phyloP scores from a whole-genome alignment of 1,140 invertebrate genomes.

The Dendroctonus valens region DNA sequence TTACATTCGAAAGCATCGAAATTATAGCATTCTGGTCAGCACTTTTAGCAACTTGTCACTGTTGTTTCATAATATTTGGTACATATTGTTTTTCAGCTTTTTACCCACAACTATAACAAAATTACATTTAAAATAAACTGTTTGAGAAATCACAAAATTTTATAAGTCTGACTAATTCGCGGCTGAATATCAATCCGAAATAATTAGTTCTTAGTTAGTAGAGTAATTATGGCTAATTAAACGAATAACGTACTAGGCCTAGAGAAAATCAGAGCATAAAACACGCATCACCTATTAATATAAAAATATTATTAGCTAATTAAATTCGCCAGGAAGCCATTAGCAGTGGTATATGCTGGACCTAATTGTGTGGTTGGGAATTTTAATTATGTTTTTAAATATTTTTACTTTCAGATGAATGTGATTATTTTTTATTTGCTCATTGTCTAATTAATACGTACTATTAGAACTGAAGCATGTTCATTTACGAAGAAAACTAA shows the following conservation, averaged over 20 bases:
- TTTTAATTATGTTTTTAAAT: too few species aligned
- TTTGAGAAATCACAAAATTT: neutral
- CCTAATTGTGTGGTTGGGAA: too few species aligned
- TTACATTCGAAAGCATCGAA: too few species aligned
- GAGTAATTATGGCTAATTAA: constrained; percentile 14
- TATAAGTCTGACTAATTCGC: neutral
- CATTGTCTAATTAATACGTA: too few species aligned
- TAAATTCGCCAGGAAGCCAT: constrained; percentile 2
- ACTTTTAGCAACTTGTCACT: neutral
- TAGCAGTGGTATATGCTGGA: neutral
- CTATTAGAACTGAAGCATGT: too few species aligned
- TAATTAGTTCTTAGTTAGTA: neutral
- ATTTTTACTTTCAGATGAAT: too few species aligned
- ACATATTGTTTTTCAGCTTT: neutral
- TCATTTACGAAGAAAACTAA: too few species aligned
- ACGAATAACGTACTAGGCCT: constrained; percentile 3
- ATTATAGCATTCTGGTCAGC: too few species aligned
- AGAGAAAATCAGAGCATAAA: constrained; percentile 12
- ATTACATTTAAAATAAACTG: neutral
- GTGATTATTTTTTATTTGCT: too few species aligned
- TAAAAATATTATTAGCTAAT: constrained; percentile 7
- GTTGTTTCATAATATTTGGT: neutral
- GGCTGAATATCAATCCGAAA: neutral
- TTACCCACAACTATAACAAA: neutral
- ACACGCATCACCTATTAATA: constrained; percentile 4